Base-by-base conservation (phyloP, 2,888 invertebrate species). In the Linnaemya vulpina region DNA sequence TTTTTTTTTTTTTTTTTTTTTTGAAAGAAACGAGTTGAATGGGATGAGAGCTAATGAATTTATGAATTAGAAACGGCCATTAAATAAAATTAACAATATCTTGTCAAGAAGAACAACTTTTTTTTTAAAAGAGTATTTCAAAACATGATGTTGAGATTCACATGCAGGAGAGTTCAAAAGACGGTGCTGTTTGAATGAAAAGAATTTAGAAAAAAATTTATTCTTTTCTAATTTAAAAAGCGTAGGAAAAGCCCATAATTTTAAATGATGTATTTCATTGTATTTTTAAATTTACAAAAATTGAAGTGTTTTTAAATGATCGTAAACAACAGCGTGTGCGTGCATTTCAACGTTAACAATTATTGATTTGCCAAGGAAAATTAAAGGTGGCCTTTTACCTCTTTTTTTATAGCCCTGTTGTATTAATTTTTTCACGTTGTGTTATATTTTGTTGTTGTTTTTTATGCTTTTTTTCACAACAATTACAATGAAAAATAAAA, bases 11-110 rank as follows among this genome's bases (percentile, higher is more conserved):
- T n/a, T n/a, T n/a, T n/a, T n/a, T n/a, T n/a, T n/a, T n/a, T n/a
- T n/a, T n/a, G 13, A 17, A 17, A 49, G 17, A 30, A 46, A 46
- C 46, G 17, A 60, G 9, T 25, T n/a, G 25, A 43, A 58, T 71
- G 55, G 13, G 38, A 22, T 15, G 22, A 55, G 17, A 30, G n/a
- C 20, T 11, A 22, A 70, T 51, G 70, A 17, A 53, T 53, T 75
- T 62, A 62, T n/a, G 51, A 75, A 75, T 75, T 75, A 53, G 74
- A 75, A 63, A 75, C 38, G 63, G 51, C 53, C 38, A 60, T 74
- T 62, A 74, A 62, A 51, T 4, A 63, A 63, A 53, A 43, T 43
- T 55, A 71, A 17, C 43, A 71, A 55, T 20, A 11, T 40, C 25
- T 38, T 70, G 53, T 38, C 22, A 43, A 51, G 49, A 51, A 20